phyloP scores from a whole-genome alignment of 2,797 vertebrate genomes.

The Coendou prehensilis region DNA sequence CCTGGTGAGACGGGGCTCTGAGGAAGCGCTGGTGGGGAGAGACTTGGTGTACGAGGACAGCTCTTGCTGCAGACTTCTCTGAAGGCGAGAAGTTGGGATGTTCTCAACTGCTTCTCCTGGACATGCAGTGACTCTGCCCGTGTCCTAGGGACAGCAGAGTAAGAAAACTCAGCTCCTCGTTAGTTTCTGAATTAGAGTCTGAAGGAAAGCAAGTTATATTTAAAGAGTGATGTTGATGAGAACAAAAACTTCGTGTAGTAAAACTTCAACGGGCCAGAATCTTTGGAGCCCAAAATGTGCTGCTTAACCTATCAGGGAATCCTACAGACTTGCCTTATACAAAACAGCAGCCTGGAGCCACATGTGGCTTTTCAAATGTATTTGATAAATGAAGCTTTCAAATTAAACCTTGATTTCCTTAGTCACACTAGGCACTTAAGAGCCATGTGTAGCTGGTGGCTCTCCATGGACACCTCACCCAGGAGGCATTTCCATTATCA shows the following conservation, averaged over 20 bases:
- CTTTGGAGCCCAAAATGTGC: background rate
- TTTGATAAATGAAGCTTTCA: background rate
- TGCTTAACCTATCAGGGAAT: background rate
- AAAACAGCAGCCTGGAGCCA: background rate
- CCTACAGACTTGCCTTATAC: no score
- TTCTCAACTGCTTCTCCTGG: background rate
- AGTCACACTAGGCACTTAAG: background rate
- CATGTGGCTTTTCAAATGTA: background rate
- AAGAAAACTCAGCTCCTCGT: background rate
- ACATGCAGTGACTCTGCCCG: background rate
- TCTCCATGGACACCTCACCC: background rate
- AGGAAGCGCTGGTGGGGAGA: background rate
- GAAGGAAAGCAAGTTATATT: conserved; percentile 4
- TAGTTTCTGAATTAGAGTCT: background rate
- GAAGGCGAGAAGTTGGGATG: background rate
- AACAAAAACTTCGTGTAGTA: background rate
- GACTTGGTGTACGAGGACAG: background rate
- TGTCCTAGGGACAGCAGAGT: background rate
- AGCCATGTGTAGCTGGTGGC: background rate
- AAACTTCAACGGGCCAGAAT: background rate
- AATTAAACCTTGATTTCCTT: background rate
- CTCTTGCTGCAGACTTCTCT: background rate
- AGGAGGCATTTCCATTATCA: background rate
- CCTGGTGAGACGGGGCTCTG: background rate
- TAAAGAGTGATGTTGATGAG: background rate